Base-by-base conservation (phyloP, 2,113 vertebrate genomes). In the Lanius ludovicianus region DNA sequence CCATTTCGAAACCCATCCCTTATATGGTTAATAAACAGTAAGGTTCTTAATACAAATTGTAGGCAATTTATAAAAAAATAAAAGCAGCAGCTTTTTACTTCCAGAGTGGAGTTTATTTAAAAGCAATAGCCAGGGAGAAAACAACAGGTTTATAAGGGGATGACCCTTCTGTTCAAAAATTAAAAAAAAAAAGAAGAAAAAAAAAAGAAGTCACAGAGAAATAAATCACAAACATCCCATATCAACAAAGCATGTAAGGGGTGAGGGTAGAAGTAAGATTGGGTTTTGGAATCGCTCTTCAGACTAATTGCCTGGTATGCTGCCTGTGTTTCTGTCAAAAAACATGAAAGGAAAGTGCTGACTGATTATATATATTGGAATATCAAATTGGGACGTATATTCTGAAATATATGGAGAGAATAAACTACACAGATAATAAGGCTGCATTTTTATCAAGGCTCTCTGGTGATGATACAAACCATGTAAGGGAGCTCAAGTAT, bases 301-400 rank as follows among this genome's bases (percentile, higher is more conserved):
- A 87, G 68, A 80, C 93, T 97, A 97, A 96, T 96, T 96, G 90
- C 85, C 88, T 82, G 49, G 73, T 96, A 96, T 87, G 39, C 74
- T 94, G 89, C 35, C 74, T 67, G 37, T 91, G 74, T 74, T 97
- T 75, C 81, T 96, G 92, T 97, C 95, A 97, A 76, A 97, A 96
- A 94, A 97, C 91, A 95, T 94, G 70, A 97, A 97, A 97, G 87
- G 80, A 81, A 96, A 89, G 35, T 89, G 60, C 63, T 86, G 73
- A 90, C 76, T 96, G 88, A 92, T 93, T 92, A 95, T 90, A 89
- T 74, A 93, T 95, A 93, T 64, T 89, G 50, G 95, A 96, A 89
- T 96, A 96, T 90, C 80, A 95, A 94, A 97, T 96, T 90, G 95
- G 90, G 86, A 84, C 68, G 87, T 96, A 94, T 49, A 92, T 95